phyloP scores from a whole-genome alignment of 2,113 vertebrate species.

The Trematomus loennbergii region DNA sequence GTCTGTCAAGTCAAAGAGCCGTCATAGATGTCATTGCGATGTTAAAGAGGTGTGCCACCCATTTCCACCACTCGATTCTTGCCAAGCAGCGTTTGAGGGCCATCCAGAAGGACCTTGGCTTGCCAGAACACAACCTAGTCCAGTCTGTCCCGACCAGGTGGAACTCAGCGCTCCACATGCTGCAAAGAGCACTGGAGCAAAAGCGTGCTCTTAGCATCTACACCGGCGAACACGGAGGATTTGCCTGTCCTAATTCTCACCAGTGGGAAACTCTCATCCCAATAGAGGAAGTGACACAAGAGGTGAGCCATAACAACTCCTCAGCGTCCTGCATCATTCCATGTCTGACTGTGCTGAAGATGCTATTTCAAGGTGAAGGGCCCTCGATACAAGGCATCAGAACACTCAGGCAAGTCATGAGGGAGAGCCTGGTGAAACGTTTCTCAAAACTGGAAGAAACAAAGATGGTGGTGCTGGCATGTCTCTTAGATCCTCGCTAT shows the following conservation, averaged over 20 bases:
- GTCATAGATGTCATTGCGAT: background rate
- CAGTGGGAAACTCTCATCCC: background rate
- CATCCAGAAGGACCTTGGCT: background rate
- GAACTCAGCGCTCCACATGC: background rate
- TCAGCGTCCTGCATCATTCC: no score
- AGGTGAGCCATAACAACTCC: no score
- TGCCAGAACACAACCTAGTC: background rate
- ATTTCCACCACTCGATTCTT: background rate
- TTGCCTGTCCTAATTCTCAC: background rate
- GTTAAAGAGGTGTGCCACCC: background rate
- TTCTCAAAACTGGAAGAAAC: no score
- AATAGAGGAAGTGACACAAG: no score
- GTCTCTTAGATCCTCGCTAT: no score
- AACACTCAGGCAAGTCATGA: no score
- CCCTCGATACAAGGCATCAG: no score
- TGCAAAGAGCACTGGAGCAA: background rate
- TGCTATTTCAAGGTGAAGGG: no score
- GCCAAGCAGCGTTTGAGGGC: background rate
- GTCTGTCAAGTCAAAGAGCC: background rate
- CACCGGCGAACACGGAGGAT: background rate
- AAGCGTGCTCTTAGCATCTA: background rate
- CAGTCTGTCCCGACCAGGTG: background rate
- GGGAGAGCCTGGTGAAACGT: no score
- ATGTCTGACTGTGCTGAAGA: no score
- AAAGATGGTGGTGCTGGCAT: no score